Evolutionary conservation across 1,140 invertebrate species (phyloP), one percentile per base, ranked within the genome.

Genomic region (Drosophila littoralis): DNA sequence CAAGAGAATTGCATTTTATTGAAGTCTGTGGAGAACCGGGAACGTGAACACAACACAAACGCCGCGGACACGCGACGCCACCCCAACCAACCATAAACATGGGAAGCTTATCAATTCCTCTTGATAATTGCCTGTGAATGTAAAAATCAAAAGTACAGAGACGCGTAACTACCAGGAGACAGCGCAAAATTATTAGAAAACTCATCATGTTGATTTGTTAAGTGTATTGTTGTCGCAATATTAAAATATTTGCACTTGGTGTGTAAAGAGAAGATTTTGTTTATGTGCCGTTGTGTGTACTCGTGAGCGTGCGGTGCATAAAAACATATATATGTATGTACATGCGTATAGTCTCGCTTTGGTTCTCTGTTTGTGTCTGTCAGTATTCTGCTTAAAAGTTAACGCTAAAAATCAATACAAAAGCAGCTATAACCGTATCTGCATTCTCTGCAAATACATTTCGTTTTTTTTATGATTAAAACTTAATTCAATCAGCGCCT

Each of bases 271-370:
- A 32, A 3, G 32, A 43, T 10, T 22, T 45, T 51, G 22, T 15
- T 9, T 58, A n/a, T 54, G n/a, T 46, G 7, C 22, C 32, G 40
- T 12, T 45, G n/a, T 45, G 33, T 54, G 28, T 38, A 12, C 9
- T 51, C 8, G 13, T 46, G 50, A 68, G 71, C 42, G 50, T 74
- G 58, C 58, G 65, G 58, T 57, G 38, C 59, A 43, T 57, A 33
- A 36, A 45, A 17, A 57, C 13, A 13, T 32, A 13, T 15, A 51
- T 32, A 28, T 50, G 36, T 57, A 17, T 40, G 17, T 42, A 10
- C 12, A 12, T 46, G 28, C n/a, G 42, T 52, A 63, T 59, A n/a
- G 45, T 40, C 32, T 17, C 17, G 12, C 40, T n/a, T 33, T n/a
- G 13, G 4, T n/a, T 55, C 42, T 65, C 54, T 58, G 60, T 71